These are phyloP conservation scores for Leptatherina wallacei DNA, from an alignment of 2,797 vertebrate species.

Conservation along the genomic window DNA sequence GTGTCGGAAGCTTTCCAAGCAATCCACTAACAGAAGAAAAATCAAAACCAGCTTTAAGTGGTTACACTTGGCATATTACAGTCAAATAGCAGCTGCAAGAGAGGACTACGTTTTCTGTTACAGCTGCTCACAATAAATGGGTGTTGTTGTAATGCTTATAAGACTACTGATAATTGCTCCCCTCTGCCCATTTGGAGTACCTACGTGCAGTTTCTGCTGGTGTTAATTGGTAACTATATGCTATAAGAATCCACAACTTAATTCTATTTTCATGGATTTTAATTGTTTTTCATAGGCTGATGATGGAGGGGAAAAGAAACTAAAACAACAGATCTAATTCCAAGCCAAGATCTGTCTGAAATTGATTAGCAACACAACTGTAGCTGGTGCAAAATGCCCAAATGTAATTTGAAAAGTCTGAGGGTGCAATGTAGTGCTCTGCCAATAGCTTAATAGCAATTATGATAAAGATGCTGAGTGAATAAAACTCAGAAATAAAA, in stretches of 20 bases:
- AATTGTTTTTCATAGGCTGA: slow-evolving; percentile 5
- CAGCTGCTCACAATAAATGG: background rate
- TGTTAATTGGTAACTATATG: background rate
- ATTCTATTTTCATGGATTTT: background rate
- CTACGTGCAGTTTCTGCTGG: background rate
- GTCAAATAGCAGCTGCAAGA: background rate
- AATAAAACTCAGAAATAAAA: background rate
- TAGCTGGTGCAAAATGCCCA: slow-evolving; percentile 8
- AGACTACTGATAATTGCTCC: background rate
- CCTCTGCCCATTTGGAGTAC: background rate
- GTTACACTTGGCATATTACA: background rate
- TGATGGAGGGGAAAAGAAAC: background rate
- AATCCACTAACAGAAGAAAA: background rate
- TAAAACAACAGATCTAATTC: slow-evolving; percentile 27
- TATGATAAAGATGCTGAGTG: slow-evolving; percentile 27
- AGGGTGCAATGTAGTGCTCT: slow-evolving; percentile 6
- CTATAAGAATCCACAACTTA: background rate
- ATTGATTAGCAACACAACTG: slow-evolving; percentile 20
- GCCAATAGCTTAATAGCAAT: slow-evolving; percentile 1
- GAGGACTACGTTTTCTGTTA: background rate
- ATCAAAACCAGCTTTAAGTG: background rate
- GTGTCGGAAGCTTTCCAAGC: background rate
- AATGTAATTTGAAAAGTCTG: slow-evolving; percentile 9
- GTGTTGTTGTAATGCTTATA: background rate
- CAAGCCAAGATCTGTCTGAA: background rate